These are phyloP conservation scores for Geococcyx californianus DNA, from an alignment of 2,113 vertebrate genomes.

Conservation along the genomic window DNA sequence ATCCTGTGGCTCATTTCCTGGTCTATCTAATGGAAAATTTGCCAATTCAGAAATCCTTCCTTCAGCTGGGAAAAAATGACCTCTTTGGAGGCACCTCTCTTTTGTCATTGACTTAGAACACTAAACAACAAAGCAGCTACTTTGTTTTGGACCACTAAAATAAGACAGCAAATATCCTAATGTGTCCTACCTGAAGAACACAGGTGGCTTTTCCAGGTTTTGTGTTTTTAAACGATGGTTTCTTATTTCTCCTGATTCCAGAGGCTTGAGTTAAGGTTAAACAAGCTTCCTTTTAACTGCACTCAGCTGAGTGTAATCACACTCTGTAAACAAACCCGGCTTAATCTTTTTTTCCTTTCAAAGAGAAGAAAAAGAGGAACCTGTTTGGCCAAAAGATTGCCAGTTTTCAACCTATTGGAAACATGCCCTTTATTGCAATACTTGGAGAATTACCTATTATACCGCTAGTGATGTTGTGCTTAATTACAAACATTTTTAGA, in stretches of 20 bases:
- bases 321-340: neutral
- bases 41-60: neutral
- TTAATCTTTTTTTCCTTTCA: neutral
- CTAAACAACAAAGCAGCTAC: neutral
- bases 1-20: neutral
- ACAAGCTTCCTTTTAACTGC: neutral
- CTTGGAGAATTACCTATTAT: neutral
- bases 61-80: neutral
- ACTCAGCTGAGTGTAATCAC: neutral
- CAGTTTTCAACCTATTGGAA: neutral
- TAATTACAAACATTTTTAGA: neutral
- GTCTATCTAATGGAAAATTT: neutral
- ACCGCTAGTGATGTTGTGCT: neutral
- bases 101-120: neutral
- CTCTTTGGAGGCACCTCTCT: neutral
- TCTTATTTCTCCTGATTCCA: slow-evolving; percentile 7
- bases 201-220: neutral
- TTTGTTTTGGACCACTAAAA: neutral
- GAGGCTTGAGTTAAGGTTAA: neutral
- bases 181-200: neutral
- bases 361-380: neutral
- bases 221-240: neutral
- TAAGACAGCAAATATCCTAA: neutral
- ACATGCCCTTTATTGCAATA: neutral
- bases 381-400: neutral